Evolutionary conservation across 2,888 invertebrate genomes (phyloP), one percentile per base, ranked within the genome.

Genomic region (Artemia sp.): DNA sequence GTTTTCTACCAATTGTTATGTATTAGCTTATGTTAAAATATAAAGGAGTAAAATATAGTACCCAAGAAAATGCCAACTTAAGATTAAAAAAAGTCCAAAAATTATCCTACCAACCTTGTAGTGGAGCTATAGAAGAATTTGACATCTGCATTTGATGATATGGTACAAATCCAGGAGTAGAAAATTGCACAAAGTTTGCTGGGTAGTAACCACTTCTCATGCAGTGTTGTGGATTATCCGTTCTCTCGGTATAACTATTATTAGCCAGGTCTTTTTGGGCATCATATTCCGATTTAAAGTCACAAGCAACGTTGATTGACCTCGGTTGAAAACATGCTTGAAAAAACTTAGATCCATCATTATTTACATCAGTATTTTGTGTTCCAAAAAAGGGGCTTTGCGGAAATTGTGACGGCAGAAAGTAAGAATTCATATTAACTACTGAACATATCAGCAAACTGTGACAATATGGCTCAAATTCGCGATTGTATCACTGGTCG

Each of bases 71-170:
- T 38, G 2, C 38, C 38, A 38, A 6, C 38, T 6, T 5, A 38
- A 2, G 38, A 38, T 38, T 38, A 6, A 38, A 38, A 38, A 38
- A 38, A 38, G 38, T 3, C 38, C 38, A 38, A 38, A 38, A 38
- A 5, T 1, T 38, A 38, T 38, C 6, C 38, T 5, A 38, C 38
- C 6, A 38, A 58, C 64, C 64, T 58, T 58, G 64, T 2, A 58
- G 24, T n/a, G 64, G 64, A 24, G n/a, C 24, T 58, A 58, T 24
- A n/a, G 24, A n/a, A 58, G 14, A 58, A 24, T n/a, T 24, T 58
- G 64, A n/a, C 24, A 24, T n/a, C n/a, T 58, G 64, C 64, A 58
- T 58, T 58, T 58, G 64, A 58, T 58, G 64, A 58, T 58, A 58
- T 10, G 64, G n/a, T 58, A n/a, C 64, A 58, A 58, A 58, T 19